Conservation (phyloP, 2,797 vertebrate genomes). For the Urocyon cinereoargenteus region DNA sequence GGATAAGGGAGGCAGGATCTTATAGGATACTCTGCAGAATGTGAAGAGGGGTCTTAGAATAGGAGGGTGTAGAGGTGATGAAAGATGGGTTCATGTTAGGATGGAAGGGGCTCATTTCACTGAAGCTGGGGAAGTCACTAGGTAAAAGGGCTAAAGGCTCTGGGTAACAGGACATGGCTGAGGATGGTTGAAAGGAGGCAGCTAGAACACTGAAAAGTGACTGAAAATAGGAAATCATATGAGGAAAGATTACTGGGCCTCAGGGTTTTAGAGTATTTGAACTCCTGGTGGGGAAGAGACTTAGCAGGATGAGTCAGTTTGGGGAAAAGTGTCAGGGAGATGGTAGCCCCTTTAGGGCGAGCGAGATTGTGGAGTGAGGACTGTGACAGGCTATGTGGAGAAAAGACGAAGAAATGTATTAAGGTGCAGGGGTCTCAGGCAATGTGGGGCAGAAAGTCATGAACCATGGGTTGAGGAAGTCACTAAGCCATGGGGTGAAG, state of each 20-base stretch:
- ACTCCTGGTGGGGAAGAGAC: background rate
- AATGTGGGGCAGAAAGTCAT: background rate
- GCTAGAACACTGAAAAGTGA: background rate
- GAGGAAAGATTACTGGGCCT: background rate
- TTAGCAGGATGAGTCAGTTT: background rate
- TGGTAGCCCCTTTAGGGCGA: background rate
- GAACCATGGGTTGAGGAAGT: constrained; percentile 26
- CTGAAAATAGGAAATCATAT: background rate
- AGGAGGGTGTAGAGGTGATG: background rate
- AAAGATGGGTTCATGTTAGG: background rate
- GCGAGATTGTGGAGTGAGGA: background rate
- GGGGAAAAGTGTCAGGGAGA: background rate
- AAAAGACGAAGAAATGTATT: background rate
- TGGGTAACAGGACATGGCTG: background rate
- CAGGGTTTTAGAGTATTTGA: background rate
- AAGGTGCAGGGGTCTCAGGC: background rate
- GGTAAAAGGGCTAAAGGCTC: constrained; percentile 30
- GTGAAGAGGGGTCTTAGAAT: background rate
- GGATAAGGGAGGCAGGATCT: background rate
- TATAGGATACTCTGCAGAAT: background rate
- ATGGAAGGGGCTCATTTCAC: background rate
- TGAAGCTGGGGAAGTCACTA: background rate
- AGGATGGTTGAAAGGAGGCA: background rate
- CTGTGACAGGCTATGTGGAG: background rate
- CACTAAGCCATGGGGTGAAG: background rate